Conservation (phyloP, 2,797 vertebrate species). For the Tapera naevia region DNA sequence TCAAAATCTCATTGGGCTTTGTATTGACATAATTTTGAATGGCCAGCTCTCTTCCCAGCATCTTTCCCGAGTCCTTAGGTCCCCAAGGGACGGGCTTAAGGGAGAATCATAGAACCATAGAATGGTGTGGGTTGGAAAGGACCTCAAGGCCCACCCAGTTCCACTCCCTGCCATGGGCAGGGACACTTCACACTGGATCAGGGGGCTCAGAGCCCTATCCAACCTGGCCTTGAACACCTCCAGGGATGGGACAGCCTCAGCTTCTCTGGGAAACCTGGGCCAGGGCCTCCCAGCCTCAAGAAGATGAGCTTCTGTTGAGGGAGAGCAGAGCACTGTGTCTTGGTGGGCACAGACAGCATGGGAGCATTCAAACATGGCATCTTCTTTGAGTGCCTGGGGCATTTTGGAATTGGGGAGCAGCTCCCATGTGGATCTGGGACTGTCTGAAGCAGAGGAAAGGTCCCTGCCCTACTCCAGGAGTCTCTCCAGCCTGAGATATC, state of each 20-base stretch:
- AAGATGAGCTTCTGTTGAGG: not conserved
- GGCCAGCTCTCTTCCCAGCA: not conserved
- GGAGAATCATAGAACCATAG: not conserved
- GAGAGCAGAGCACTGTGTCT: not conserved
- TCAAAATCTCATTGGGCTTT: not conserved
- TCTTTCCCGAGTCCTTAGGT: not conserved
- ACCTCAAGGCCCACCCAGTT: too few relatives aligned
- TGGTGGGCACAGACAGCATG: not conserved
- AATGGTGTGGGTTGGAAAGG: too few relatives aligned
- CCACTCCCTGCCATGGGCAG: too few relatives aligned
- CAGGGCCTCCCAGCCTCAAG: too few relatives aligned
- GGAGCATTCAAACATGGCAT: accelerated
- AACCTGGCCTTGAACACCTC: too few relatives aligned
- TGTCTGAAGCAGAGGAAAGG: accelerated
- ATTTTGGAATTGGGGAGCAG: not conserved
- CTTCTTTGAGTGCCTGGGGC: not conserved
- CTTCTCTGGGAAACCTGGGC: too few relatives aligned
- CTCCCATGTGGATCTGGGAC: not conserved
- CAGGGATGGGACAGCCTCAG: too few relatives aligned
- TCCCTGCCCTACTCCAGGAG: accelerated
- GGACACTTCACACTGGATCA: too few relatives aligned
- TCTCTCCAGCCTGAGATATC: not conserved
- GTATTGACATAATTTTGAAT: not conserved
- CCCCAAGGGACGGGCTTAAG: not conserved
- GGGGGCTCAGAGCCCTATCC: too few relatives aligned